Conservation (phyloP, 2,888 invertebrate genomes). For the Gymnosoma rotundatum region DNA sequence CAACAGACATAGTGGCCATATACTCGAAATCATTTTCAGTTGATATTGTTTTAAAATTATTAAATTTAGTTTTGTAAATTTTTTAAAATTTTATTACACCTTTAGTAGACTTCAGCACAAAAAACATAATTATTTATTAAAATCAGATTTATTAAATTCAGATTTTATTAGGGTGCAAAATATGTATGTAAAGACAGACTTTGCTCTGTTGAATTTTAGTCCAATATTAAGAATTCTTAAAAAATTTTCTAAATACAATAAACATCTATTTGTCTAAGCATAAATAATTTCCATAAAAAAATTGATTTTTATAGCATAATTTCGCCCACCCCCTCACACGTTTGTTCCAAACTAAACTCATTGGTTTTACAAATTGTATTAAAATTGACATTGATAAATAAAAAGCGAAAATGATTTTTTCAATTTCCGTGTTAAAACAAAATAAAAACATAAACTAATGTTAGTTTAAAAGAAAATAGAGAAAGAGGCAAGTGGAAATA, state of each 20-base stretch:
- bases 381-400: conserved; percentile 49
- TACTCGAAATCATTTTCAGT: too few species aligned
- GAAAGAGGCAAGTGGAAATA: not conserved
- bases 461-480: not conserved
- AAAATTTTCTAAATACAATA: not conserved
- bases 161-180: too few species aligned
- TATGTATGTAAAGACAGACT: too few species aligned
- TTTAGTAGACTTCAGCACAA: too few species aligned
- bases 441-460: conserved; percentile 11
- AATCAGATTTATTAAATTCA: too few species aligned
- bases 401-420: conserved; percentile 54
- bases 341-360: not conserved
- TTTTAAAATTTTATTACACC: too few species aligned
- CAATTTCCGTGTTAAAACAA: conserved; percentile 63
- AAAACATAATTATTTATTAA: too few species aligned
- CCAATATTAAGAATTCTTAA: too few species aligned
- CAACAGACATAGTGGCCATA: too few species aligned
- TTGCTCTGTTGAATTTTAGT: too few species aligned
- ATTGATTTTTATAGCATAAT: not conserved
- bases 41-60: too few species aligned
- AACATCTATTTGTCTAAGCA: not conserved
- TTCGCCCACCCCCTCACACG: conserved; percentile 22
- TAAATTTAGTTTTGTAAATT: too few species aligned
- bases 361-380: conserved; percentile 42
- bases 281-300: not conserved